Percentiles rank a stretch among this genome's conserved stretches.
phyloP scores from a whole-genome alignment of 2,113 vertebrate genomes.

The Sylvia atricapilla region DNA sequence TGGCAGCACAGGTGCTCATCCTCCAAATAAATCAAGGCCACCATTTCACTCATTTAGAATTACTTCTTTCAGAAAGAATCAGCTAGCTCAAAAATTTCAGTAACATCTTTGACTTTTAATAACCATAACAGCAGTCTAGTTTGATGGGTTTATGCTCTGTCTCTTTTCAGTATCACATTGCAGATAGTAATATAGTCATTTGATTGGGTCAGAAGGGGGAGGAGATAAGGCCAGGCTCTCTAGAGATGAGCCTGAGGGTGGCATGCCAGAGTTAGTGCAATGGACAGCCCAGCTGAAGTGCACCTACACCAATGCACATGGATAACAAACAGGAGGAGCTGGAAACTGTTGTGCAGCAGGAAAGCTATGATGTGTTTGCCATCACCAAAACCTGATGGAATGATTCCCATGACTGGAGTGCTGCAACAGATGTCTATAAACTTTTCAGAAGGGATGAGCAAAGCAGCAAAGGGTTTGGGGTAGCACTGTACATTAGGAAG shows the following conservation, averaged over 20 bases:
- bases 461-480: not conserved
- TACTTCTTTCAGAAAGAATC: not conserved
- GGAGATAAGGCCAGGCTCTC: not conserved
- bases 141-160: not conserved
- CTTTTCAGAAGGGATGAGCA: not conserved
- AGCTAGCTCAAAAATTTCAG: not conserved
- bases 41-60: not conserved
- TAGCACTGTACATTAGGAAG: not conserved
- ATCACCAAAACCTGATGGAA: not conserved
- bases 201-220: not conserved
- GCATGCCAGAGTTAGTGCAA: not conserved
- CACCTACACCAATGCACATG: not conserved
- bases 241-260: not conserved
- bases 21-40: not conserved
- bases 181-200: not conserved
- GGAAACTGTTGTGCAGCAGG: not conserved
- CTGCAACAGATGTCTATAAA: not conserved
- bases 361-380: not conserved
- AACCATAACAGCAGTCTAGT: not conserved
- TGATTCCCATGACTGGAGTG: not conserved
- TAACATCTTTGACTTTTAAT: not conserved
- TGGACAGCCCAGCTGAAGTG: not conserved
- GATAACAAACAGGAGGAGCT: not conserved
- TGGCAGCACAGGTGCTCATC: not conserved
- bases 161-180: not conserved